Evolutionary conservation across 2,888 invertebrate genomes (phyloP).

Genomic region (Cataglyphis livida): DNA sequence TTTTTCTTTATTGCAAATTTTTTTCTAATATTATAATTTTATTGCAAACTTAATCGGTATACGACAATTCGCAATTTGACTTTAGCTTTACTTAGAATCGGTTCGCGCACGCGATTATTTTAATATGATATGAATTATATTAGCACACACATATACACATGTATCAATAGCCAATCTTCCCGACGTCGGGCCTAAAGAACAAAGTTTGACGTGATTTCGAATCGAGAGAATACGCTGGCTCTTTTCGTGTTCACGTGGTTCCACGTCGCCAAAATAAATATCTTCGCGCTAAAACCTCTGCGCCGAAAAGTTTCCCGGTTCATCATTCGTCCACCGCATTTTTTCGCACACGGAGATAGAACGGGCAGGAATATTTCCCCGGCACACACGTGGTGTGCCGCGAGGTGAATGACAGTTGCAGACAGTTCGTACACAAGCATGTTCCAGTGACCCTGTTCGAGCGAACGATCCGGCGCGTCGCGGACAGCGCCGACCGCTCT

Average conservation of each 20-base stretch:
- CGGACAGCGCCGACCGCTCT: conserved; percentile 53
- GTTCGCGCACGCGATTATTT: background rate
- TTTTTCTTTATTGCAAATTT: background rate
- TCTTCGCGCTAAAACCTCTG: conserved; percentile 4
- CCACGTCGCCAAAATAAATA: conserved; percentile 7
- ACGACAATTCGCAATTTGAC: background rate
- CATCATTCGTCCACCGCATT: background rate
- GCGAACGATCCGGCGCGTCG: conserved; percentile 62
- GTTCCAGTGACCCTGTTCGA: conserved; percentile 77
- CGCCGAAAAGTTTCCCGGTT: conserved; percentile 25
- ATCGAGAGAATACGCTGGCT: background rate
- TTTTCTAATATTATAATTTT: background rate
- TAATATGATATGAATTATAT: background rate
- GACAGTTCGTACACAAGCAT: conserved; percentile 76
- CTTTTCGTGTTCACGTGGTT: background rate
- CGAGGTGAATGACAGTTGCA: conserved; percentile 76
- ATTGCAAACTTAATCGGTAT: background rate
- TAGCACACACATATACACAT: background rate
- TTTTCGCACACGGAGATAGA: conserved; percentile 27
- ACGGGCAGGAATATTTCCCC: conserved; percentile 61
- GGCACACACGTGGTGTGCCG: conserved; percentile 62
- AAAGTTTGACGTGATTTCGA: background rate
- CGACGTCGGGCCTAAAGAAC: background rate
- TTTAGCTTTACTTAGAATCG: background rate
- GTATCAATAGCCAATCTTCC: no score